Evolutionary conservation across 2,113 vertebrate species (phyloP).

Genomic region (Acrocephalus arundinaceus): DNA sequence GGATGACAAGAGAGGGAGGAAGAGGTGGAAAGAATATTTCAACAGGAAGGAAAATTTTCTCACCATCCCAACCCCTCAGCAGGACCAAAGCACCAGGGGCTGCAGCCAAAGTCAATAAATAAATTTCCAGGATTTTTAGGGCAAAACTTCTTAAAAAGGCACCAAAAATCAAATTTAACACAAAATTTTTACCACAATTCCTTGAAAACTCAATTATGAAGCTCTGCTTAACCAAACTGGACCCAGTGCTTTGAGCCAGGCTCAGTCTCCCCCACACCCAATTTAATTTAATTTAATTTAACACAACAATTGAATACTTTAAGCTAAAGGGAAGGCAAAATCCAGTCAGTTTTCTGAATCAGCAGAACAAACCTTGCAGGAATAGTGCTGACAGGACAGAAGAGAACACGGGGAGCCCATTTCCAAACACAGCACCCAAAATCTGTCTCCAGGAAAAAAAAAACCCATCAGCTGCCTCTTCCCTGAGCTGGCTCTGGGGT

Average conservation of each 20-base stretch:
- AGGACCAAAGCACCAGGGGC: neutral
- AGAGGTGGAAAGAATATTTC: neutral
- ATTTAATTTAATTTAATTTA: neutral
- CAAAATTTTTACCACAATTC: accelerated
- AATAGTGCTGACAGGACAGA: neutral
- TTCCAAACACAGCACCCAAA: conserved; percentile 30
- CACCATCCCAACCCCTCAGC: neutral
- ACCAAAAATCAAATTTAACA: accelerated
- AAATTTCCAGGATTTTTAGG: neutral
- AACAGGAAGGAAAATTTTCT: neutral
- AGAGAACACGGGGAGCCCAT: neutral
- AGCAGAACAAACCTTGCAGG: neutral
- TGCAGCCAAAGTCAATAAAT: neutral
- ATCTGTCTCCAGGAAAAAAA: neutral
- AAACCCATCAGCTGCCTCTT: conserved; percentile 37
- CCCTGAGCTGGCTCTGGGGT: conserved; percentile 71
- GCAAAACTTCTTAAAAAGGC: neutral
- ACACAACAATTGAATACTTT: neutral
- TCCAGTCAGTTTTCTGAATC: neutral
- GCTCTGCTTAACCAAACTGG: neutral
- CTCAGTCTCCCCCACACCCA: neutral
- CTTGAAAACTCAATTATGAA: accelerated
- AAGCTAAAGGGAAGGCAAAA: neutral
- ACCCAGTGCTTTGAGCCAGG: neutral
- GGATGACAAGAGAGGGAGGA: neutral